A percentile compares a stretch with the other conserved stretches of the same genome.
Evolutionary conservation across 1,140 invertebrate genomes (phyloP).

Genomic region (Hyphantria cunea): DNA sequence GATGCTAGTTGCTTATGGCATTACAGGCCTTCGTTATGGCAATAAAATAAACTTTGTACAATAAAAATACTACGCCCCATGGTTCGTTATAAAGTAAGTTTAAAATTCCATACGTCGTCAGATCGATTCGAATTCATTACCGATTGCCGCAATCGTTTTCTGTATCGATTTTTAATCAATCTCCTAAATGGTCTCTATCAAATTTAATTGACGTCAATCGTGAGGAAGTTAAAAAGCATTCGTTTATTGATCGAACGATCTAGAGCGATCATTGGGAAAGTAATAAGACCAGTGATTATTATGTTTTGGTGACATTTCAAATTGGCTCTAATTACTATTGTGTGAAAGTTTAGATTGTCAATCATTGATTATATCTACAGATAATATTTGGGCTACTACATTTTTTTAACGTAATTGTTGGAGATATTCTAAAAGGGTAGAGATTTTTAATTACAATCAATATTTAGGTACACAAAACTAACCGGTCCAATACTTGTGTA

Average conservation of each 20-base stretch:
- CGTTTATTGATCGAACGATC: slow-evolving; percentile 43
- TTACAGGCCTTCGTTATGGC: slow-evolving; percentile 23
- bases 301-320: slow-evolving; percentile 23
- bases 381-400: too few species aligned
- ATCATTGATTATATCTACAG: too few species aligned
- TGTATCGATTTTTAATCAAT: slow-evolving; percentile 66
- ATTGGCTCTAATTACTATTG: slow-evolving; percentile 7
- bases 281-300: slow-evolving; percentile 34
- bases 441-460: too few species aligned
- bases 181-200: slow-evolving; percentile 61
- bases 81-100: slow-evolving; percentile 43
- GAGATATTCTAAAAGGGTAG: too few species aligned
- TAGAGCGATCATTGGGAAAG: slow-evolving; percentile 47
- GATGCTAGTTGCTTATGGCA: slow-evolving; percentile 10
- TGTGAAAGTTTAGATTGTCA: too few species aligned
- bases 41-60: slow-evolving; percentile 36
- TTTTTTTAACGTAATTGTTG: too few species aligned
- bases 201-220: slow-evolving; percentile 62
- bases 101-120: slow-evolving; percentile 45
- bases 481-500: not conserved
- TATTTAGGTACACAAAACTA: not conserved
- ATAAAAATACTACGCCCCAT: slow-evolving; percentile 34
- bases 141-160: slow-evolving; percentile 46
- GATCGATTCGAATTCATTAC: slow-evolving; percentile 49
- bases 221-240: slow-evolving; percentile 46